phyloP scores from a whole-genome alignment of 2,888 invertebrate genomes.

The Metellina segmentata region DNA sequence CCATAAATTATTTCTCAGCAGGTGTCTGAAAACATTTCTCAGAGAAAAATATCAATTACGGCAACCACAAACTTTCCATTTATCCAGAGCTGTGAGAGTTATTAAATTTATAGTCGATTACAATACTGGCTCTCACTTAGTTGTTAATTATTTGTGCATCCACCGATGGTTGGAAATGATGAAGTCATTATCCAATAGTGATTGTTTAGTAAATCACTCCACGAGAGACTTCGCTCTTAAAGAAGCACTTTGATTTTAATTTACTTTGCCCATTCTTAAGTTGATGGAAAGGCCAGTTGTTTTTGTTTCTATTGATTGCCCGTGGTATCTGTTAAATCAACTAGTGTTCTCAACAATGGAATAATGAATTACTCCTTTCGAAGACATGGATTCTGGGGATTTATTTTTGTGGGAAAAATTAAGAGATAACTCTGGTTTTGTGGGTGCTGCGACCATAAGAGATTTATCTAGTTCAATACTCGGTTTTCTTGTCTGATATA shows the following conservation, averaged over 20 bases:
- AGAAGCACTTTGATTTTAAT: constrained; percentile 33
- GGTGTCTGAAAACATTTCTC: not conserved
- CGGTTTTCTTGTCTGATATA: too few relatives aligned
- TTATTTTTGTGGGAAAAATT: not conserved
- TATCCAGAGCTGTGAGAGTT: constrained; percentile 1
- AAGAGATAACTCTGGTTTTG: too few relatives aligned
- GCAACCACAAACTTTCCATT: constrained; percentile 26
- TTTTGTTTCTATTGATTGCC: not conserved
- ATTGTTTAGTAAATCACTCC: constrained; percentile 10
- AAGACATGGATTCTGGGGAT: not conserved
- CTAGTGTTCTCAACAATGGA: not conserved
- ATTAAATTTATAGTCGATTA: constrained; percentile 28
- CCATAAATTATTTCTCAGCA: not conserved
- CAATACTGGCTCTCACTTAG: not conserved
- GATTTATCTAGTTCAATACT: too few relatives aligned
- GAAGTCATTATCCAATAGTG: constrained; percentile 20
- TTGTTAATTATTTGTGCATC: constrained; percentile 43
- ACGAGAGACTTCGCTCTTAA: not conserved
- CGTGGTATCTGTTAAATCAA: not conserved
- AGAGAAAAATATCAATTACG: constrained; percentile 22
- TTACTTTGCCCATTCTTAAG: not conserved
- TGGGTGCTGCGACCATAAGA: too few relatives aligned
- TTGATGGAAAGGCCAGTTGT: not conserved
- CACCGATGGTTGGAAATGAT: not conserved
- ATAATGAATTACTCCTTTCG: not conserved